Evolutionary conservation across 2,888 invertebrate species (phyloP).

Genomic region (Cerastis rubricosa): DNA sequence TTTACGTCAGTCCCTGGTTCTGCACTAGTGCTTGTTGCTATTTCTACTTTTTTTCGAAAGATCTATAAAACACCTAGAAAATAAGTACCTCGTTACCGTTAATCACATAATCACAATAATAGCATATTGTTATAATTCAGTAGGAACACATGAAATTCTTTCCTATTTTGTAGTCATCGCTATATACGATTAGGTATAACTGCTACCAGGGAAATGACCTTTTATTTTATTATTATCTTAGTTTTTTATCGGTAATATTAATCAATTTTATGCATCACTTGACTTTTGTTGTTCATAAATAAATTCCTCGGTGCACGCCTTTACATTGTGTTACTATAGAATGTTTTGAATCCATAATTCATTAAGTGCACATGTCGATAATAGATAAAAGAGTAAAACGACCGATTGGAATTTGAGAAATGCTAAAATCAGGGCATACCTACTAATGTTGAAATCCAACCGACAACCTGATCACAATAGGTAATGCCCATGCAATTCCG

Average conservation of each 20-base stretch:
- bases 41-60: neutral
- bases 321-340: neutral
- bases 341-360: neutral
- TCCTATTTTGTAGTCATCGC: neutral
- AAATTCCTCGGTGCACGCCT: neutral
- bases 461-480: neutral
- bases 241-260: constrained; percentile 10
- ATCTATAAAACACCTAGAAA: neutral
- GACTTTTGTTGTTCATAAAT: constrained; percentile 20
- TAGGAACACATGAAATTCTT: too few species aligned
- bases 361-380: neutral
- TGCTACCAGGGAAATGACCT: neutral
- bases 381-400: neutral
- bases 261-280: constrained; percentile 31
- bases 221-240: neutral
- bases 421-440: neutral
- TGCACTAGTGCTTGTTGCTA: neutral
- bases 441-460: neutral
- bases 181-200: too few species aligned
- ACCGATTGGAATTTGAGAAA: neutral
- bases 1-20: constrained; percentile 8
- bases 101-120: neutral
- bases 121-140: neutral
- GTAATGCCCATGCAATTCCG: too few species aligned
- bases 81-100: too few species aligned